Base-by-base conservation (phyloP, 2,888 invertebrate genomes). In the Hesperia comma region DNA sequence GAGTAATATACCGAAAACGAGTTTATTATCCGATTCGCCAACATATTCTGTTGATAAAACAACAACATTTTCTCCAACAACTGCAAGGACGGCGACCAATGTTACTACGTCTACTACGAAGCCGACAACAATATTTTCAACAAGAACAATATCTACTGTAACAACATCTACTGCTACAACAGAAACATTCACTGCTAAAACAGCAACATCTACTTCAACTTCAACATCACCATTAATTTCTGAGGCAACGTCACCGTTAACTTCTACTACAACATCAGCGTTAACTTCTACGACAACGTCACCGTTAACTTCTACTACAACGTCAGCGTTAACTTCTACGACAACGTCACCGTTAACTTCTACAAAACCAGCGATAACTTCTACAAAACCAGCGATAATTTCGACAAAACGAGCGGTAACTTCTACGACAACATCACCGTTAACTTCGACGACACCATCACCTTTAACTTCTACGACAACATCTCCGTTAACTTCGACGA, bases 361-460 rank as follows among this genome's bases (percentile, higher is more conserved):
- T 6, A 57, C 49, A 14, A 15, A n/a, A n/a, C n/a, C n/a, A n/a
- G n/a, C n/a, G n/a, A n/a, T 26, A 21, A 0, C 54, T 32, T 15
- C 49, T 32, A 61, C 10, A 33, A 32, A 15, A 61, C 5, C 46
- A 61, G 49, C 17, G 6, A 14, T 49, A 37, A 2, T 55, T 21
- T 37, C 32, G n/a, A 51, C 53, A 49, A 51, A 41, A n/a, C n/a
- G n/a, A n/a, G n/a, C n/a, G n/a, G n/a, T n/a, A 21, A 61, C 46
- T 43, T 21, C 19, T 54, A 17, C 33, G 49, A 6, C 55, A 32
- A 33, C 32, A 15, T 4, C 57, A 32, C 21, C 21, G 15, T 61
- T 49, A 26, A 46, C 63, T 37, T 56, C 46, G 14, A 15, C 40
- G 37, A 49, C 53, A 19, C 40, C 37, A n/a, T 21, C 41, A 19